These are phyloP conservation scores for Mechanitis messenoides DNA, from an alignment of 2,888 invertebrate genomes.

Conservation along the genomic window DNA sequence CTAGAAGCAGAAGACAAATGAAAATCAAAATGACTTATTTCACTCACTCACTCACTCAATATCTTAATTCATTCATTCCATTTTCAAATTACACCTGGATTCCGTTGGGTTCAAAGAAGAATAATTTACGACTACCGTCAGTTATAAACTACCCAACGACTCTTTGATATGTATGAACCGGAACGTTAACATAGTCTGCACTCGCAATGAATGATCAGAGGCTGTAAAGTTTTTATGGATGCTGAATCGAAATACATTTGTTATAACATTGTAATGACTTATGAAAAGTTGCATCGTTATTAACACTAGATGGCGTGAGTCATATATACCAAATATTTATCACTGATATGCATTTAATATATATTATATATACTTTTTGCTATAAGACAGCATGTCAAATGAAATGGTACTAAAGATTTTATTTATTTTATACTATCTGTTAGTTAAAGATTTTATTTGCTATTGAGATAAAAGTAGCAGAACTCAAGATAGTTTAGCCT, in stretches of 20 bases:
- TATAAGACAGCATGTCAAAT: too few relatives aligned
- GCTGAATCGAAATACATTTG: slow-evolving; percentile 23
- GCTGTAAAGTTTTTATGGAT: slow-evolving; percentile 31
- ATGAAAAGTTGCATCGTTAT: slow-evolving; percentile 9
- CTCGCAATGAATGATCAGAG: slow-evolving; percentile 33
- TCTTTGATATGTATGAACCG: slow-evolving; percentile 37
- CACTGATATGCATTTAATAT: too few relatives aligned
- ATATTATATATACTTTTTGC: too few relatives aligned
- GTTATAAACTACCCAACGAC: slow-evolving; percentile 24
- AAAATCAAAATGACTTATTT: slow-evolving; percentile 2
- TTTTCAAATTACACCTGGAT: slow-evolving; percentile 20
- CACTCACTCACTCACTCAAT: not conserved
- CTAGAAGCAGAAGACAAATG: not conserved
- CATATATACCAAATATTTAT: too few relatives aligned
- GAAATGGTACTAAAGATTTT: too few relatives aligned
- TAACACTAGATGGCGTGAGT: slow-evolving; percentile 10
- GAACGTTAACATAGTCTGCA: slow-evolving; percentile 34
- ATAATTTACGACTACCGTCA: slow-evolving; percentile 22
- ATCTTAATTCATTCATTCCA: slow-evolving; percentile 1
- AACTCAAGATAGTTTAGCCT: too few relatives aligned
- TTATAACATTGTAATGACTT: slow-evolving; percentile 15
- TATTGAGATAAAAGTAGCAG: too few relatives aligned
- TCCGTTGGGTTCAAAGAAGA: slow-evolving; percentile 12
- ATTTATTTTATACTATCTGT: too few relatives aligned
- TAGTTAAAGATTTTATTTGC: too few relatives aligned